Evolutionary conservation across 2,888 invertebrate species (phyloP), one percentile per base, ranked within the genome.

Genomic region (Petrolisthes cinctipes): DNA sequence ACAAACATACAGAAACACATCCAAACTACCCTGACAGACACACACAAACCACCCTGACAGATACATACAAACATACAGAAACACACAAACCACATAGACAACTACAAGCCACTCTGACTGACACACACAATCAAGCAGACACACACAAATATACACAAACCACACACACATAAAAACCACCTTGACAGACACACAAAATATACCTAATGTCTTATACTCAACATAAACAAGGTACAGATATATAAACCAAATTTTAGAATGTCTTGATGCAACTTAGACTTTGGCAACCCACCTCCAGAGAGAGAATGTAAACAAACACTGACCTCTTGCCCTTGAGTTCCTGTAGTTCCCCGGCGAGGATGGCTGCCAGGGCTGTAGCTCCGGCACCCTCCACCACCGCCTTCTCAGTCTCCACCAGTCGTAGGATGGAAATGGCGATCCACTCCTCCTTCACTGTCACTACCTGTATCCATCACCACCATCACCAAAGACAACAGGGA

Each of bases 381-480:
- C 97, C 98, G 0, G 97, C 97, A 0, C 98, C 98, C 92, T 98
- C 98, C 37, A 97, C 97, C 17, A 98, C 97, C 91, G 96, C 96
- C 92, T 97, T 97, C 93, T 97, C 97, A 91, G 95, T 94, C 92
- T 97, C 97, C 7, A 96, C 95, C 86, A 97, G 93, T 54, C 95
- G 94, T 86, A 97, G 92, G 86, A 97, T 97, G 0, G 97, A 95
- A 89, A 97, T 94, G 1, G 97, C 97, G 86, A 97, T 95, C 95
- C 95, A 96, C 92, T 97, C 96, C 92, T 96, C 97, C 92, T 95
- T 95, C 2, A 97, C 96, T 61, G 92, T 91, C 61, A 96, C 95
- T 90, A 96, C 94, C 94, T 95, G 91, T 4, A 56, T 9, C 61
- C 9, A 61, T 3, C 61, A 61, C 3, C 61, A 61, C 3, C 61